phyloP scores from a whole-genome alignment of 2,888 invertebrate species.

The Polydrusus pterygomalis region DNA sequence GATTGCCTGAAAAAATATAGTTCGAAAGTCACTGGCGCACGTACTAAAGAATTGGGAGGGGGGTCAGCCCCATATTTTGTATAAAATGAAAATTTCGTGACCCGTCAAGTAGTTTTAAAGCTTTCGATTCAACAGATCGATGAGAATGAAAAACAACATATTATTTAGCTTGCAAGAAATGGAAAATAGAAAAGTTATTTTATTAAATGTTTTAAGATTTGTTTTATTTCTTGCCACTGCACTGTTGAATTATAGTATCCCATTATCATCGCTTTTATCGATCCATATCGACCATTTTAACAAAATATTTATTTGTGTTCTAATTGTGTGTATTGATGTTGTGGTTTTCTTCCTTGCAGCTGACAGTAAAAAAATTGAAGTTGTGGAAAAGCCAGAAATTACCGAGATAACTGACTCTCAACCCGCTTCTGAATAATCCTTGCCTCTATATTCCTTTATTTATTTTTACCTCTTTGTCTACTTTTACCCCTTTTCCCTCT shows the following conservation, averaged over 20 bases:
- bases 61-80: too few species aligned
- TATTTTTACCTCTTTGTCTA: slow-evolving; percentile 38
- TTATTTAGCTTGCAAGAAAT: too few species aligned
- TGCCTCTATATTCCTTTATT: slow-evolving; percentile 58
- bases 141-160: too few species aligned
- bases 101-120: too few species aligned
- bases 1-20: too few species aligned
- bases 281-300: slow-evolving; percentile 17
- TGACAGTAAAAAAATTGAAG: slow-evolving; percentile 65
- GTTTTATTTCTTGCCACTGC: slow-evolving; percentile 9
- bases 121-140: too few species aligned
- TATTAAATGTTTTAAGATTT: background rate
- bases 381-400: slow-evolving; percentile 65
- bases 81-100: too few species aligned
- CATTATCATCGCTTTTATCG: slow-evolving; percentile 18
- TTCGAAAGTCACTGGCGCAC: too few species aligned
- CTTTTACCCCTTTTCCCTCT: slow-evolving; percentile 34
- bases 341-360: slow-evolving; percentile 69
- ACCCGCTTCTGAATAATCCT: slow-evolving; percentile 64
- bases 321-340: slow-evolving; percentile 67
- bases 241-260: background rate
- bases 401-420: slow-evolving; percentile 64
- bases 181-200: background rate
- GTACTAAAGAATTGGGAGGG: too few species aligned
- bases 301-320: slow-evolving; percentile 49